Evolutionary conservation across 2,888 invertebrate species (phyloP).

Genomic region (Hermaeophaga mercurialis): DNA sequence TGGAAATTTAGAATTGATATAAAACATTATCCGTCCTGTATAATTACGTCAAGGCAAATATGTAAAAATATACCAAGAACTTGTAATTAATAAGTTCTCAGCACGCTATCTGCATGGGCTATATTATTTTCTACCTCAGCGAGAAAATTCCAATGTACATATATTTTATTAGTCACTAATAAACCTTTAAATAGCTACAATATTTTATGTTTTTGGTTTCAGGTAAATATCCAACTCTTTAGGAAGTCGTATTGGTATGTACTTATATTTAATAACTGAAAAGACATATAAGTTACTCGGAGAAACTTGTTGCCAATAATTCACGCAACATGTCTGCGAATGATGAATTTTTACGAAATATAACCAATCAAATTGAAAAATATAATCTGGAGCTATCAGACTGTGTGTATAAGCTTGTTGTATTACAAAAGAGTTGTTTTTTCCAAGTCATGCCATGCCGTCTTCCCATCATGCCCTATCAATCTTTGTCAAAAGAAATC

Average conservation of each 20-base stretch:
- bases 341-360: too few species aligned
- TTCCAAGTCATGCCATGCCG: not conserved
- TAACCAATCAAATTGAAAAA: too few species aligned
- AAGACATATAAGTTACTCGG: too few species aligned
- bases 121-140: not conserved
- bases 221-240: not conserved
- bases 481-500: constrained; percentile 1
- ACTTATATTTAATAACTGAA: too few species aligned
- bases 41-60: not conserved
- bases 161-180: not conserved
- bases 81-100: not conserved
- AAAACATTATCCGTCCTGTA: too few species aligned
- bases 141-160: not conserved
- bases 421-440: not conserved
- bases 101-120: not conserved
- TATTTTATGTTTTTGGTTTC: not conserved
- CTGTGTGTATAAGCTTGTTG: not conserved
- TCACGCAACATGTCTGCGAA: too few species aligned
- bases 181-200: not conserved
- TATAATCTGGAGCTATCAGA: not conserved
- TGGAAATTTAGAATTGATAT: too few species aligned
- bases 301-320: too few species aligned
- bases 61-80: not conserved
- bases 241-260: too few species aligned
- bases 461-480: not conserved